Evolutionary conservation across 2,797 vertebrate species (phyloP).

Genomic region (Myotis vivesi): DNA sequence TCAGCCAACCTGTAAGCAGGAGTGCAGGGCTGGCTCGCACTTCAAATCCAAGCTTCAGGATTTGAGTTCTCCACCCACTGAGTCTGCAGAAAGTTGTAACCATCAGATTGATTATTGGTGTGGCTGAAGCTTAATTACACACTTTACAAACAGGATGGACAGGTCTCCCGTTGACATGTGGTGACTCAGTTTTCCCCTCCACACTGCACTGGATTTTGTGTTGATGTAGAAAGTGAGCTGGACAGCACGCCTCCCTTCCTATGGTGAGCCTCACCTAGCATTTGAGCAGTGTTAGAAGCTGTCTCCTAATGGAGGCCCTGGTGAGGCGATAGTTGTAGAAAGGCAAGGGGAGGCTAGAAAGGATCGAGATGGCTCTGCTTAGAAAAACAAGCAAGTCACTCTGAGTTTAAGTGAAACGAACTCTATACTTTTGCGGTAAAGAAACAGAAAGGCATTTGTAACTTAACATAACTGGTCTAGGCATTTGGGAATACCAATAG

Average conservation of each 20-base stretch:
- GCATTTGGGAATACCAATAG: conserved; percentile 20
- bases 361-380: neutral
- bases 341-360: neutral
- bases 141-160: conserved; percentile 47
- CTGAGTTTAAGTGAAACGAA: conserved; percentile 54
- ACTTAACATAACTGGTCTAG: conserved; percentile 20
- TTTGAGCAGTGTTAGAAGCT: conserved; percentile 59
- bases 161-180: neutral
- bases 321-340: no score
- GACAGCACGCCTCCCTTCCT: neutral
- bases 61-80: conserved; percentile 20
- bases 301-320: neutral
- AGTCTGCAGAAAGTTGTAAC: conserved; percentile 23
- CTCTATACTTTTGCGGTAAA: neutral
- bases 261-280: conserved; percentile 25
- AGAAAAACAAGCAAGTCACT: conserved; percentile 41
- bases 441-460: conserved; percentile 30
- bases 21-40: conserved; percentile 4
- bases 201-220: conserved; percentile 47
- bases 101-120: conserved; percentile 61
- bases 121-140: neutral
- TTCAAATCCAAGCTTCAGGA: neutral
- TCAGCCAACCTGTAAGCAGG: neutral
- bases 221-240: neutral
- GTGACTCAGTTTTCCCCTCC: conserved; percentile 16